Conservation (phyloP, 1,140 invertebrate genomes). For the Leptinotarsa texana region DNA sequence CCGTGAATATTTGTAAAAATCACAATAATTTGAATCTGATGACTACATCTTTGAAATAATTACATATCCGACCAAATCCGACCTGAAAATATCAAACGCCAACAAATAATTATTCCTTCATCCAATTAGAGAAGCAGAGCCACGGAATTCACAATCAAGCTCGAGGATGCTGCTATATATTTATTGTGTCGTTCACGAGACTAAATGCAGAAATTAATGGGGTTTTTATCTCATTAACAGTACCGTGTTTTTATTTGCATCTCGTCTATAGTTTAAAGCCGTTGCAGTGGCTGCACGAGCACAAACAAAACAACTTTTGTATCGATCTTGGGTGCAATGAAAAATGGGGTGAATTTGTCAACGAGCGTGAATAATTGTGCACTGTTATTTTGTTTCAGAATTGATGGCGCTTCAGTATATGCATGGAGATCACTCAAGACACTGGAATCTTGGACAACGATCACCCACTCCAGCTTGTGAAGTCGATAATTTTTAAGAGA, state of each 20-base stretch:
- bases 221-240: slow-evolving; percentile 49
- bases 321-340: background rate
- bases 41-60: background rate
- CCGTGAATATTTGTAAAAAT: too few species aligned
- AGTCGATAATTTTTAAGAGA: too few species aligned
- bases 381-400: background rate
- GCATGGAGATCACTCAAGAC: too few species aligned
- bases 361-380: background rate
- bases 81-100: background rate
- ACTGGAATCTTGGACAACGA: too few species aligned
- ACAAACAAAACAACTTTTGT: slow-evolving; percentile 13
- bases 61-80: background rate
- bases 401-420: too few species aligned
- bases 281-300: slow-evolving; percentile 17
- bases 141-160: slow-evolving; percentile 43
- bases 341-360: slow-evolving; percentile 2
- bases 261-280: slow-evolving; percentile 11
- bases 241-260: slow-evolving; percentile 43
- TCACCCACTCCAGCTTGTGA: too few species aligned
- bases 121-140: slow-evolving; percentile 44
- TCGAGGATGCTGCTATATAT: slow-evolving; percentile 41
- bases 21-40: too few species aligned
- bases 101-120: slow-evolving; percentile 46
- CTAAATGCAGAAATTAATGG: slow-evolving; percentile 48
- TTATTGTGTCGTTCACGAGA: slow-evolving; percentile 45